Percentiles rank a stretch among this genome's conserved stretches.
These are phyloP conservation scores for Smittia sp. DNA, from an alignment of 2,888 invertebrate species.

Conservation along the genomic window DNA sequence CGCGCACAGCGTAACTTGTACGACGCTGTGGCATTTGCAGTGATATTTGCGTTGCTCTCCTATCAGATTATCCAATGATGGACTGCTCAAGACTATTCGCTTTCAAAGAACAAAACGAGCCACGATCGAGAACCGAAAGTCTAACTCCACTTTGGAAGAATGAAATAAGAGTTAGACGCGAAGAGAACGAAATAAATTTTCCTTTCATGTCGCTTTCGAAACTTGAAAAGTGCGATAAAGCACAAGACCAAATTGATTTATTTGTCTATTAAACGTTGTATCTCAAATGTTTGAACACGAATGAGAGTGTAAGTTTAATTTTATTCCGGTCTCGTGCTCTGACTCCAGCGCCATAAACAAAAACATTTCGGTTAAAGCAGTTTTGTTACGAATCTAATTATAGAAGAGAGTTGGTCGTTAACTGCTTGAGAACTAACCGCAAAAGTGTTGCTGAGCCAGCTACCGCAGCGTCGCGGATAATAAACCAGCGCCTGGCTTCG, in stretches of 20 bases:
- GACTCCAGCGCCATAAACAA: neutral
- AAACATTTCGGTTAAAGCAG: neutral
- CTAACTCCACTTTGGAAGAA: too few species aligned
- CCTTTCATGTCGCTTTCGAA: neutral
- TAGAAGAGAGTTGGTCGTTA: neutral
- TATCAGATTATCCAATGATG: conserved; percentile 8
- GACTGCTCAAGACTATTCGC: neutral
- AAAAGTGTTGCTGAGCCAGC: too few species aligned
- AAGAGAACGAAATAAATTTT: too few species aligned
- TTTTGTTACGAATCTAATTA: conserved; percentile 12
- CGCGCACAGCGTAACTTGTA: too few species aligned
- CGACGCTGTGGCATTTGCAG: too few species aligned
- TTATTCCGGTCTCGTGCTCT: conserved; percentile 14
- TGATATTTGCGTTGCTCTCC: neutral
- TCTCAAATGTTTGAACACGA: neutral
- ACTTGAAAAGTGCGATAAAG: neutral
- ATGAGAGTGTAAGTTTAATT: neutral
- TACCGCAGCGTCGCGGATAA: too few species aligned
- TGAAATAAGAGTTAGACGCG: too few species aligned
- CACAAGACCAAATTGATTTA: conserved; percentile 7
- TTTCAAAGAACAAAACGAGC: neutral
- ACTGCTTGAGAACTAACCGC: too few species aligned
- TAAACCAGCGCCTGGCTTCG: too few species aligned
- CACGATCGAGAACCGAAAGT: too few species aligned
- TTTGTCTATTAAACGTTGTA: neutral